Conservation (phyloP, 2,797 vertebrate species). For the Catharus ustulatus region DNA sequence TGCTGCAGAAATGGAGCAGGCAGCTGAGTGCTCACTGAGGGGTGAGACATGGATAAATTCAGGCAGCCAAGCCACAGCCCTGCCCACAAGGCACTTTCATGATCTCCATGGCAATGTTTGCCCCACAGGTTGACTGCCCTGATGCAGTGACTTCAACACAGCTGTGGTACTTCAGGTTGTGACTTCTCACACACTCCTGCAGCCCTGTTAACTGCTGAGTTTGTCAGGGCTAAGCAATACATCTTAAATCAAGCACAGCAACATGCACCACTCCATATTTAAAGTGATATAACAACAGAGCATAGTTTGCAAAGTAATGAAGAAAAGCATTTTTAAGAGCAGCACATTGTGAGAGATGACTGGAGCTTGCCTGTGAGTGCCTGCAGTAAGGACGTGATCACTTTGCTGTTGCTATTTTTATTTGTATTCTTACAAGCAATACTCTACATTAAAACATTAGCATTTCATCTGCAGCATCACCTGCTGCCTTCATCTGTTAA, state of each 20-base stretch:
- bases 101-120: neutral
- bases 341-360: neutral
- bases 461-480: neutral
- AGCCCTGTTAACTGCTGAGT: neutral
- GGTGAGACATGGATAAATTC: neutral
- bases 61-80: neutral
- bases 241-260: neutral
- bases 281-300: fast-evolving
- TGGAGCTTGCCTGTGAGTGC: neutral
- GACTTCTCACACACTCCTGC: neutral
- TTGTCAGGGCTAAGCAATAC: neutral
- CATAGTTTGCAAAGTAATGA: neutral
- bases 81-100: fast-evolving
- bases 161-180: neutral
- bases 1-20: neutral
- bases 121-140: neutral
- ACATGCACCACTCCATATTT: fast-evolving
- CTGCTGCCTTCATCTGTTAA: neutral
- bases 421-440: neutral
- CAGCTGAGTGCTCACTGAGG: neutral
- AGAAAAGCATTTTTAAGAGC: neutral
- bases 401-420: neutral
- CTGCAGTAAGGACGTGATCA: neutral
- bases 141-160: neutral
- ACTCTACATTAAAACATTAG: neutral